Base-by-base conservation (phyloP, 2,113 vertebrate genomes). In the Ramphastos sulfuratus region DNA sequence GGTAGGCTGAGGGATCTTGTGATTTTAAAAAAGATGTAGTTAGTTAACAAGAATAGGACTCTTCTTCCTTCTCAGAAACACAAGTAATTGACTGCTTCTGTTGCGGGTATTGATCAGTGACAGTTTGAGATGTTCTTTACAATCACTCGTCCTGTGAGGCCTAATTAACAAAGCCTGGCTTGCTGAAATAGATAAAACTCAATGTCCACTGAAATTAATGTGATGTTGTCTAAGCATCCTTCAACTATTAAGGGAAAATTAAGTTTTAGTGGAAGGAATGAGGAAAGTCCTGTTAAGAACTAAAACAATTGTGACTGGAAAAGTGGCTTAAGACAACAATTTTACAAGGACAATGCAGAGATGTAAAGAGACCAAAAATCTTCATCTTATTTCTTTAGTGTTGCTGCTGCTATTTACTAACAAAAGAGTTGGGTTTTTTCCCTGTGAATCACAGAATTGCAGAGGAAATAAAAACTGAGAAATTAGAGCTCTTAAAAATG, bases 111-210 rank as follows among this genome's bases (percentile, higher is more conserved):
- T 93, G 96, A 98, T 97, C 96, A 97, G 94, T 83, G 89, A 92
- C 96, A 90, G 92, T 94, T 76, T 92, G 93, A 96, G 93, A 95
- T 80, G 54, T 92, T 95, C 91, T 93, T 94, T 82, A 79, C 93
- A 94, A 86, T 96, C 95, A 75, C 96, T 96, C 1, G 13, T 95
- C 90, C 97, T 95, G 79, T 93, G 97, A 97, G 96, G 96, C 96
- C 97, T 97, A 97, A 98, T 98, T 98, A 98, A 98, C 95, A 97
- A 94, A 96, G 95, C 94, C 93, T 96, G 80, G 97, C 93, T 97
- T 97, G 97, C 97, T 98, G 98, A 97, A 98, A 98, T 97, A 98
- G 97, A 97, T 98, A 97, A 97, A 97, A 97, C 94, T 96, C 93
- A 96, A 84, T 96, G 98, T 98, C 97, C 91, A 91, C 94, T 90